phyloP scores from a whole-genome alignment of 2,888 invertebrate genomes.

The Timandra comae region DNA sequence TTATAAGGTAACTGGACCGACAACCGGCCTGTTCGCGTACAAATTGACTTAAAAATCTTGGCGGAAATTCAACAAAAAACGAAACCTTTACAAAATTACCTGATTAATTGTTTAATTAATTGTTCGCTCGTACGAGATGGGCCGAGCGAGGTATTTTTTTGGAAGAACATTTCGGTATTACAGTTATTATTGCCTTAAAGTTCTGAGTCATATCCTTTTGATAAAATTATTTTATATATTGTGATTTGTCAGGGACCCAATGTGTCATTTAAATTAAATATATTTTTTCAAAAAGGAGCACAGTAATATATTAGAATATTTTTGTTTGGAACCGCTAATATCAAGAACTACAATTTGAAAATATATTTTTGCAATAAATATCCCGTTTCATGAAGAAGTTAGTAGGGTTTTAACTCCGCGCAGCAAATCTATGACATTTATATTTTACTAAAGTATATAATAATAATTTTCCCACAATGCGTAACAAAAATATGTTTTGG shows the following conservation, averaged over 20 bases:
- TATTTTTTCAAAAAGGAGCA: too few species aligned
- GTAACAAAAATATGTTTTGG: background rate
- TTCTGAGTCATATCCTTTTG: conserved; percentile 9
- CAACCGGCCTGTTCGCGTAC: conserved; percentile 5
- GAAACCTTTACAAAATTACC: conserved; percentile 69
- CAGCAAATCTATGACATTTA: background rate
- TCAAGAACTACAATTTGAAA: too few species aligned
- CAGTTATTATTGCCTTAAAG: conserved; percentile 12
- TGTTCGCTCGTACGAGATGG: conserved; percentile 26
- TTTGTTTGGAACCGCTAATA: too few species aligned
- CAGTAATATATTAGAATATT: too few species aligned
- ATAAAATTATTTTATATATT: too few species aligned
- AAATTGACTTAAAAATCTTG: conserved; percentile 19
- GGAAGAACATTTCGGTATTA: conserved; percentile 8
- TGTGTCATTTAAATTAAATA: too few species aligned
- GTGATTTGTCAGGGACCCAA: too few species aligned
- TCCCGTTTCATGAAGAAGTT: background rate
- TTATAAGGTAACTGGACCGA: conserved; percentile 11
- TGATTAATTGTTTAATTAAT: conserved; percentile 77
- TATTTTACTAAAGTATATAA: too few species aligned
- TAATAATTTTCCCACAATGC: background rate
- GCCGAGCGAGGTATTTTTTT: conserved; percentile 6
- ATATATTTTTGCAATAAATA: background rate
- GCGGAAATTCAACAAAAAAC: conserved; percentile 48
- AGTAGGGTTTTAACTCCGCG: background rate